Conservation (phyloP, 2,888 invertebrate genomes). For the Antheraea assamensis region DNA sequence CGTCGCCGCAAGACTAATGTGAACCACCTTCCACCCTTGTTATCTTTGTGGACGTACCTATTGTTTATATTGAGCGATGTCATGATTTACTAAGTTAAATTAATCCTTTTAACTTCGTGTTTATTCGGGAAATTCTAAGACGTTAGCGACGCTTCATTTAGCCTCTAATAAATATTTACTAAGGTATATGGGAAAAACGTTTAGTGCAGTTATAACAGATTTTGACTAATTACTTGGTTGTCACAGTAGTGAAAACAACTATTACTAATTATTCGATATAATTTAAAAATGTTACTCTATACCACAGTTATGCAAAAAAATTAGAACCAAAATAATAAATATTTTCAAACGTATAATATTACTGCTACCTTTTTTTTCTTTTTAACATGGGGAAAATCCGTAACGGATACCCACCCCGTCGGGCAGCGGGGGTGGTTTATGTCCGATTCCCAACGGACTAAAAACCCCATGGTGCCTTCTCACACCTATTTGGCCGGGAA, state of each 20-base stretch:
- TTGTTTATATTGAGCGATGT: constrained; percentile 62
- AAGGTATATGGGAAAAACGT: neutral
- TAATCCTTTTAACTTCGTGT: constrained; percentile 22
- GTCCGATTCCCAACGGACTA: too few species aligned
- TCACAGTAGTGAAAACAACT: neutral
- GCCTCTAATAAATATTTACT: neutral
- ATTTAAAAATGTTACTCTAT: too few species aligned
- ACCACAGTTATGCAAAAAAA: too few species aligned
- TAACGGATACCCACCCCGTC: too few species aligned
- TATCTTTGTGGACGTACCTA: constrained; percentile 63
- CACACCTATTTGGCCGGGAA: too few species aligned
- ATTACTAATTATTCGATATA: too few species aligned
- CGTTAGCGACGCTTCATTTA: neutral
- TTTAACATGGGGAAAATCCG: too few species aligned
- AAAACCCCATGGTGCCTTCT: too few species aligned
- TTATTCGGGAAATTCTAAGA: neutral
- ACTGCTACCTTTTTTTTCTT: too few species aligned
- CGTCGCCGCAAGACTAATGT: constrained; percentile 63
- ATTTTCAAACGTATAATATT: too few species aligned
- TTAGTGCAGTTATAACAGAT: neutral
- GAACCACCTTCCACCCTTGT: constrained; percentile 62
- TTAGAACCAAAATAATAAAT: too few species aligned
- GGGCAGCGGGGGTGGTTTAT: too few species aligned
- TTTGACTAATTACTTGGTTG: neutral
- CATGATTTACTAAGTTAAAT: constrained; percentile 52